Base-by-base conservation (phyloP, 2,888 invertebrate species). In the Pemphredon lugubris region DNA sequence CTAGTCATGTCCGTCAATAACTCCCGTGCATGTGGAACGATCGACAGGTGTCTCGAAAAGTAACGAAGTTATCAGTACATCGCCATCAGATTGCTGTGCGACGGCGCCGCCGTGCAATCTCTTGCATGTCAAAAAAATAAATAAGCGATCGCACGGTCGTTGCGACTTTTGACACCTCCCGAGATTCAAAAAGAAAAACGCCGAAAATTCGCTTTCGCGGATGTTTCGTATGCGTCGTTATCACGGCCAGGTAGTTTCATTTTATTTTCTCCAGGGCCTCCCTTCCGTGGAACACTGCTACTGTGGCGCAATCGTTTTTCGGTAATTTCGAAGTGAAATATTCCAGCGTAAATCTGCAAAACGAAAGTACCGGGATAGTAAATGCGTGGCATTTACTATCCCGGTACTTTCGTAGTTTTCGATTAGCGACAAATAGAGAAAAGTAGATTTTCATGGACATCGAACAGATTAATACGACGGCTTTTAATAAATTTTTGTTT, bases 81-180 rank as follows among this genome's bases (percentile, higher is more conserved):
- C 76, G 80, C 73, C 79, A 79, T 81, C 83, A 84, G 83, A 82
- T 81, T 77, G 53, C 67, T 79, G 75, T 77, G 79, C 75, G 79
- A 68, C 59, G 71, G 64, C 69, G 66, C 59, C 69, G 64, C 69
- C 42, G 32, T 48, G 61, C 55, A 61, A 57, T 63, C 50, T 39
- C 32, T 26, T 23, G 54, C 42, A 47, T 53, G 60, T 37, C 50
- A 32, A 58, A 51, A 65, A 65, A 59, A 59, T 32, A 48, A 48
- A 48, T 48, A 48, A 48, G 32, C 30, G 30, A 26, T 32, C 48
- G 30, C 16, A 7, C 20, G 48, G 26, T 20, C 16, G 39, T 23
- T 51, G 23, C 26, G 16, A 65, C 45, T 45, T 59, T 44, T 59
- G 45, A 13, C 51, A 59, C 50, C 42, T 50, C 48, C 18, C 16